phyloP scores from a whole-genome alignment of 2,113 vertebrate species.

The Callionymus lyra region DNA sequence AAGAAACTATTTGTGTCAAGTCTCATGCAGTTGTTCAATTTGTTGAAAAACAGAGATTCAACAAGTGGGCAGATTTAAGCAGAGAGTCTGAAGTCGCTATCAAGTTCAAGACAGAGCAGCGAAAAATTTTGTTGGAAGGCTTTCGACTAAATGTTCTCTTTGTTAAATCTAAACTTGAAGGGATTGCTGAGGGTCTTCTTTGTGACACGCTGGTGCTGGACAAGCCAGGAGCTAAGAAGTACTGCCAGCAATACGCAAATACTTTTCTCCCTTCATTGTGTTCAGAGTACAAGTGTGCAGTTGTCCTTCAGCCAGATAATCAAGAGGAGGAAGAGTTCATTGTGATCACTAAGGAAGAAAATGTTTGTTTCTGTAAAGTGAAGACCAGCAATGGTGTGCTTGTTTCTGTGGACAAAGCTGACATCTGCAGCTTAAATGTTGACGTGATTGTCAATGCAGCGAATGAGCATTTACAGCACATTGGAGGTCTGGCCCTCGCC shows the following conservation, averaged over 20 bases:
- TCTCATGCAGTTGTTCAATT: conserved; percentile 53
- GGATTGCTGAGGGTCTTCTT: conserved; percentile 35
- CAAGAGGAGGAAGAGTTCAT: conserved; percentile 11
- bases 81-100: conserved; percentile 47
- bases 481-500: conserved; percentile 58
- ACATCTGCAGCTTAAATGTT: conserved; percentile 58
- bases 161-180: conserved; percentile 20
- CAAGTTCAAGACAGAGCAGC: conserved; percentile 26
- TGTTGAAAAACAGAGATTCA: conserved; percentile 52
- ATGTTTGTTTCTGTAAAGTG: conserved; percentile 19
- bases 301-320: conserved; percentile 54
- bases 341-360: not conserved
- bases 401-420: conserved; percentile 58
- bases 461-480: conserved; percentile 71
- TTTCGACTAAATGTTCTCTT: conserved; percentile 54
- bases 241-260: conserved; percentile 57
- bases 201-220: conserved; percentile 49
- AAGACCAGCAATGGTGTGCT: conserved; percentile 48
- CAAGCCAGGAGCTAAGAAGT: conserved; percentile 72
- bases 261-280: conserved; percentile 35
- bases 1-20: conserved; percentile 44
- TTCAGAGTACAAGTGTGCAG: conserved; percentile 50
- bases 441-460: conserved; percentile 81
- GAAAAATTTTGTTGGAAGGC: conserved; percentile 63
- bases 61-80: conserved; percentile 23